phyloP scores from a whole-genome alignment of 2,113 vertebrate genomes.

The Psephotus haematonotus region DNA sequence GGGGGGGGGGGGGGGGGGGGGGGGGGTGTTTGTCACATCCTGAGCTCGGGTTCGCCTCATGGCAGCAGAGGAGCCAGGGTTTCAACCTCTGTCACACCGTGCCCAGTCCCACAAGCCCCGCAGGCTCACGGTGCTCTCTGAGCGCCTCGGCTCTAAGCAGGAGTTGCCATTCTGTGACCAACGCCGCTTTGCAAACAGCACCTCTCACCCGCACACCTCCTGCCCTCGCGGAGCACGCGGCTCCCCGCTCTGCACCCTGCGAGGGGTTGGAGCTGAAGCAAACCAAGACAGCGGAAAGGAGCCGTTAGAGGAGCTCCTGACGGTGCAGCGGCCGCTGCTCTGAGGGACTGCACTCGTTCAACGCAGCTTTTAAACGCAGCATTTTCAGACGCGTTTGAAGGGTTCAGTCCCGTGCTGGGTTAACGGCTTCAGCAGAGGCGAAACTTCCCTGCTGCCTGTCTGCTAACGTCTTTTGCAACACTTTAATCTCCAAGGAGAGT shows the following conservation, averaged over 20 bases:
- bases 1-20: too few relatives aligned
- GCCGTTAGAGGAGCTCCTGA: background rate
- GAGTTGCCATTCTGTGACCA: background rate
- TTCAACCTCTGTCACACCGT: background rate
- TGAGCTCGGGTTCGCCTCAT: rapidly evolving
- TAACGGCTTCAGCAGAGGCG: background rate
- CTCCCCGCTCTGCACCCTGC: background rate
- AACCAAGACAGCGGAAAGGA: background rate
- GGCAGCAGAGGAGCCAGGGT: background rate
- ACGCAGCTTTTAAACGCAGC: background rate
- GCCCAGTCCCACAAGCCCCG: background rate
- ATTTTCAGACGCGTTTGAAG: rapidly evolving
- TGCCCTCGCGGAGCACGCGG: background rate
- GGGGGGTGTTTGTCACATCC: rapidly evolving
- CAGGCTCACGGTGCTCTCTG: background rate
- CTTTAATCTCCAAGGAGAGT: background rate
- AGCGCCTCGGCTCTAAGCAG: background rate
- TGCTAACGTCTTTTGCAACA: background rate
- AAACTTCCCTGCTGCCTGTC: background rate
- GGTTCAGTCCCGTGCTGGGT: background rate
- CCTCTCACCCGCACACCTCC: background rate
- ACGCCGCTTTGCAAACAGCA: background rate
- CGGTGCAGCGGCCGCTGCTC: background rate
- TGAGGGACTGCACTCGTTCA: background rate
- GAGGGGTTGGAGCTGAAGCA: background rate